Conservation (phyloP, 2,888 invertebrate species). For the Gryllus longicercus region DNA sequence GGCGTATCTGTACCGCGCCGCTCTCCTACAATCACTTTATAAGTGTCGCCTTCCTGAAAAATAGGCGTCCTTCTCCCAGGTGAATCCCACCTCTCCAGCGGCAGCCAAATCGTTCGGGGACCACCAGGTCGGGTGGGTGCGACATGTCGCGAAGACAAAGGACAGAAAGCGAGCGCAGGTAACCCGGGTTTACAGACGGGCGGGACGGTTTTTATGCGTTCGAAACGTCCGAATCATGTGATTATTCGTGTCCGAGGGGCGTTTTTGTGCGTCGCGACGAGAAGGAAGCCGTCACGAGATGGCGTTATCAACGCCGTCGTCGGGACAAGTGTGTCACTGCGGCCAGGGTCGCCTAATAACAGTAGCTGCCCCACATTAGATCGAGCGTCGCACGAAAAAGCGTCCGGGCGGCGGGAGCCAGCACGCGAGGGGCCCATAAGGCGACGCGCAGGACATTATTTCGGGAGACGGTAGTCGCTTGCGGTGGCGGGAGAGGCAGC, state of each 20-base stretch:
- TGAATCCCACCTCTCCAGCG: not conserved
- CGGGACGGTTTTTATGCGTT: not conserved
- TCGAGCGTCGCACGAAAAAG: not conserved
- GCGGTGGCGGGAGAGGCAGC: no score
- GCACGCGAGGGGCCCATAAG: not conserved
- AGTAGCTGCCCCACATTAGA: not conserved
- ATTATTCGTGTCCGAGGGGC: not conserved
- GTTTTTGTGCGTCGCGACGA: not conserved
- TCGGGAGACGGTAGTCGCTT: no score
- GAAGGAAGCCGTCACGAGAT: not conserved
- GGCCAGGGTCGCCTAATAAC: not conserved
- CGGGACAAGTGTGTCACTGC: not conserved
- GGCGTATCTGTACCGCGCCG: not conserved
- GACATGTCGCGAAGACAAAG: not conserved
- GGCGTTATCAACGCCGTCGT: not conserved
- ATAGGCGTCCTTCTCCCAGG: not conserved
- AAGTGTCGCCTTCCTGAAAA: not conserved
- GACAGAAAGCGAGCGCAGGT: not conserved
- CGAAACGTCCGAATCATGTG: not conserved
- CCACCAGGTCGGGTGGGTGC: not conserved
- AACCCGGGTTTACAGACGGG: not conserved
- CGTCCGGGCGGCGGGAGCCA: not conserved
- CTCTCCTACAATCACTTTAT: slow-evolving; percentile 7
- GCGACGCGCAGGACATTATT: no score
- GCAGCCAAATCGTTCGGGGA: not conserved